Percentiles rank a stretch among this genome's conserved stretches.
Evolutionary conservation across 2,113 vertebrate genomes (phyloP).

Genomic region (Pygoscelis antarcticus): DNA sequence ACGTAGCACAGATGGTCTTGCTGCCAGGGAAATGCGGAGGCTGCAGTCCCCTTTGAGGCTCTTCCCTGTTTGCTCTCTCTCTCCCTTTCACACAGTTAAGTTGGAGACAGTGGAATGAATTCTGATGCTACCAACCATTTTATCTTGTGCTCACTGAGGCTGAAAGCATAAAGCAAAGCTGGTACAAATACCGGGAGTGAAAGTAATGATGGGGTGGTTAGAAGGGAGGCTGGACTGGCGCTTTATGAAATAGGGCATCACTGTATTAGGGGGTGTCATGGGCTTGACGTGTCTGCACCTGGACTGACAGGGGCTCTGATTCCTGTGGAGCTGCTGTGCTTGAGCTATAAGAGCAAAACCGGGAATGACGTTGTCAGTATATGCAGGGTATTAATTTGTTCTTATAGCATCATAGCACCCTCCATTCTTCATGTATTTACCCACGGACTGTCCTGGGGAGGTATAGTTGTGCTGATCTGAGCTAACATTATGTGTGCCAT

Average conservation of each 20-base stretch:
- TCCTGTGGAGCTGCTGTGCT: background rate
- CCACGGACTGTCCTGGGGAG: background rate
- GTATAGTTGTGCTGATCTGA: background rate
- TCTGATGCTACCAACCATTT: background rate
- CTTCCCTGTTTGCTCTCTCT: fast-evolving
- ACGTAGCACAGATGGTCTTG: background rate
- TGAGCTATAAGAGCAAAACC: background rate
- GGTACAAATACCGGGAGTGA: background rate
- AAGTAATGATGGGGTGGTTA: background rate
- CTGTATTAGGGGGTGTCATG: background rate
- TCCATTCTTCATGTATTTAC: background rate
- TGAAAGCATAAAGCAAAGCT: background rate
- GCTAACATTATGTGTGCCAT: background rate
- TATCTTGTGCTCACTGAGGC: background rate
- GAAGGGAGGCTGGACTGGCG: background rate
- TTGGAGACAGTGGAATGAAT: background rate
- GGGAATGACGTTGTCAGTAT: background rate
- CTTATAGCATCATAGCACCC: background rate
- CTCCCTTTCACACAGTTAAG: background rate
- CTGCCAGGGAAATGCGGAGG: background rate
- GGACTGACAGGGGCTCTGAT: background rate
- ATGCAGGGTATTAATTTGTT: background rate
- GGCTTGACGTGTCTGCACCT: background rate
- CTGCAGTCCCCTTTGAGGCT: background rate
- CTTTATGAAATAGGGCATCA: background rate